Percentiles rank a stretch among this genome's conserved stretches.
These are phyloP conservation scores for Grammomys surdaster DNA, from an alignment of 2,113 vertebrate genomes.

Conservation along the genomic window DNA sequence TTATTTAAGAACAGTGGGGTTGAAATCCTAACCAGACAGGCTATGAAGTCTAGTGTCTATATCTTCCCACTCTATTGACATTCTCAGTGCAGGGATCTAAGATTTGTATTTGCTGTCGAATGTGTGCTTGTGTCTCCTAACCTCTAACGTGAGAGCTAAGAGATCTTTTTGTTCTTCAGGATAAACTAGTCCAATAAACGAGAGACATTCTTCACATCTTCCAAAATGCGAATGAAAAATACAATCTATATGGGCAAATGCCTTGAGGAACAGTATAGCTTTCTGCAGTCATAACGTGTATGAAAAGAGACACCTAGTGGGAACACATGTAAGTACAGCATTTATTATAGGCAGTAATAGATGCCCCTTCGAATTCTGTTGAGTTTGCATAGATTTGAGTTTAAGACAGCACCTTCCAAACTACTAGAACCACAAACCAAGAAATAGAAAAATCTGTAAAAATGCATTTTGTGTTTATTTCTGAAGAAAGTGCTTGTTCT, in stretches of 20 bases:
- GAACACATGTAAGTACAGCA: not conserved
- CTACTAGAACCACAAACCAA: not conserved
- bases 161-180: not conserved
- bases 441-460: constrained; percentile 25
- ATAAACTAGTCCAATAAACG: constrained; percentile 20
- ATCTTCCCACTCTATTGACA: not conserved
- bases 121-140: not conserved
- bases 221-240: not conserved
- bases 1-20: not conserved
- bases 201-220: not conserved
- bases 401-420: constrained; percentile 3
- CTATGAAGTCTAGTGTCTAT: not conserved
- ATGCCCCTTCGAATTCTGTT: not conserved
- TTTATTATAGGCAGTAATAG: not conserved
- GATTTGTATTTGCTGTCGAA: not conserved
- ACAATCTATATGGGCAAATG: not conserved
- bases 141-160: not conserved
- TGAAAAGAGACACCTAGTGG: constrained; percentile 63
- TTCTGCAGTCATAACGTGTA: not conserved
- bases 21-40: not conserved
- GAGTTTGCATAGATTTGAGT: not conserved
- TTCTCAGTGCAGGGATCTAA: not conserved
- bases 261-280: not conserved
- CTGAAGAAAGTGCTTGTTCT: not conserved
- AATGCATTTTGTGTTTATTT: not conserved